Conservation (phyloP, 1,140 invertebrate species). For the Frieseomelitta varia region DNA sequence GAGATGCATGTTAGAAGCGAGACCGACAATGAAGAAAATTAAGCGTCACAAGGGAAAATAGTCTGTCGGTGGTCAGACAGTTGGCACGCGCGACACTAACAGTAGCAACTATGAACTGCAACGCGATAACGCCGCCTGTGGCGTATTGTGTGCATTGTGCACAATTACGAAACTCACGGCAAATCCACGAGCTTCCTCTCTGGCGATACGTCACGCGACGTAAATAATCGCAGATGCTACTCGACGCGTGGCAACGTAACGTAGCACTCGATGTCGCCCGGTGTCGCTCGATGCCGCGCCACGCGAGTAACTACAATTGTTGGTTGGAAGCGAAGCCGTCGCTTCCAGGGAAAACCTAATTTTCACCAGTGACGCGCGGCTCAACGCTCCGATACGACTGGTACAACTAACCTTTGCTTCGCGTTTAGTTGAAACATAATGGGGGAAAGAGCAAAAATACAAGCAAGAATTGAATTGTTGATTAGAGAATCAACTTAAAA, state of each 20-base stretch:
- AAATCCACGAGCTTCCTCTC: background rate
- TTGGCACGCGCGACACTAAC: background rate
- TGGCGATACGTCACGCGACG: conserved; percentile 55
- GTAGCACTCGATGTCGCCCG: background rate
- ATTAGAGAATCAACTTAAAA: conserved; percentile 1
- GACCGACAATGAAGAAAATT: conserved; percentile 8
- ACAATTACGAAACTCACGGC: conserved; percentile 10
- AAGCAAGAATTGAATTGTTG: conserved; percentile 25
- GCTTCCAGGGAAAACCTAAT: conserved; percentile 47
- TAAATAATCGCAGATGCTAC: conserved; percentile 54
- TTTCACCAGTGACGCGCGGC: background rate
- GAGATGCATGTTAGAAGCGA: background rate
- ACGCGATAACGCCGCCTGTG: conserved; percentile 26
- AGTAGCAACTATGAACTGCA: conserved; percentile 32
- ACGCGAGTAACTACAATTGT: conserved; percentile 42
- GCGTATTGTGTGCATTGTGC: conserved; percentile 47
- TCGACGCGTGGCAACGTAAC: conserved; percentile 12
- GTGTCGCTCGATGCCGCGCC: background rate
- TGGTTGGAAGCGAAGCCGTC: background rate
- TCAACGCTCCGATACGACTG: too few relatives aligned
- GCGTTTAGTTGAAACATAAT: conserved; percentile 32
- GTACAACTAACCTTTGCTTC: background rate
- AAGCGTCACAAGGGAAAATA: conserved; percentile 14
- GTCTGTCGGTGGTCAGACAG: conserved; percentile 21
- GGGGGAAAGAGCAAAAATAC: background rate